These are phyloP conservation scores for Asarcornis scutulata DNA, from an alignment of 2,113 vertebrate genomes.

Conservation along the genomic window DNA sequence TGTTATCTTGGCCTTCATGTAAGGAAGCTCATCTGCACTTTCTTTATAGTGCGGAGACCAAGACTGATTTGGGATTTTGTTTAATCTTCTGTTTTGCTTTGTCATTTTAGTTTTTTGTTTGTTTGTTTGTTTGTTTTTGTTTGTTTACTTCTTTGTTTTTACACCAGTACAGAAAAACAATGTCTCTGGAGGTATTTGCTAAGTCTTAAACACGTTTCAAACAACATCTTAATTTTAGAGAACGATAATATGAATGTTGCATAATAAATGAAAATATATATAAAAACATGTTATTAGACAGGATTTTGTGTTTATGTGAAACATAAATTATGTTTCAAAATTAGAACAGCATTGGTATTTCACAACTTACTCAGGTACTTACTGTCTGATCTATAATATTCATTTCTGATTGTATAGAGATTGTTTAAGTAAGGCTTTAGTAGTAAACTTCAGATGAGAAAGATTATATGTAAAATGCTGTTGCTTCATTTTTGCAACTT, in stretches of 20 bases:
- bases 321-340: not conserved
- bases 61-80: not conserved
- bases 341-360: not conserved
- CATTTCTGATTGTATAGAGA: not conserved
- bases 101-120: not conserved
- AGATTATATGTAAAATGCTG: not conserved
- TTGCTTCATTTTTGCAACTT: not conserved
- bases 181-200: not conserved
- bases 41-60: not conserved
- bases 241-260: not conserved
- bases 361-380: not conserved
- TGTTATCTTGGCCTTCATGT: not conserved
- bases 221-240: not conserved
- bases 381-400: not conserved
- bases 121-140: not conserved
- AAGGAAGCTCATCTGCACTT: not conserved
- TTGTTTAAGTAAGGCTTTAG: not conserved
- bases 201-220: not conserved
- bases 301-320: not conserved
- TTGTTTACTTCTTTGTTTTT: not conserved
- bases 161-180: not conserved
- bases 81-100: fast-evolving
- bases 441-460: not conserved
- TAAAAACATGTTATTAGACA: not conserved
- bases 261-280: not conserved